Percentiles rank a stretch among this genome's conserved stretches.
phyloP scores from a whole-genome alignment of 2,888 invertebrate genomes.

The Dryococelus australis region DNA sequence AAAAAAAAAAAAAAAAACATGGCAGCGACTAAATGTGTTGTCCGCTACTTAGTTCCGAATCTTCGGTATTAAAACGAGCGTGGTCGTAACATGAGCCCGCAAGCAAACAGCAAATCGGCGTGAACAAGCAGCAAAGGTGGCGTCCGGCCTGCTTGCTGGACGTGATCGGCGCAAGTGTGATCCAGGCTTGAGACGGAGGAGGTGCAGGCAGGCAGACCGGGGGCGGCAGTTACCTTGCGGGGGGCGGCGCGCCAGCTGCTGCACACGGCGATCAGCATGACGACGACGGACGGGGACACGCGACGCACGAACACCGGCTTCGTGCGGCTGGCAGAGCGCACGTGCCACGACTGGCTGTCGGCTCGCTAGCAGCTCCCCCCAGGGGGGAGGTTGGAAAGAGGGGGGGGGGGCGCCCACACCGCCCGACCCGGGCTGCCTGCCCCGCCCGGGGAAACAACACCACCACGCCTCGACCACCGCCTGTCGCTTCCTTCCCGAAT shows the following conservation, averaged over 20 bases:
- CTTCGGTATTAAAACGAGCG: too few relatives aligned
- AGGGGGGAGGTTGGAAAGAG: neutral
- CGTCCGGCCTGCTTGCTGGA: too few relatives aligned
- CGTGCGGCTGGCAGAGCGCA: neutral
- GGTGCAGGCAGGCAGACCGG: too few relatives aligned
- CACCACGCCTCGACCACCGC: neutral
- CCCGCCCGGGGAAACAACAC: neutral
- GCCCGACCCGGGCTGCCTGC: neutral
- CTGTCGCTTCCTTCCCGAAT: neutral
- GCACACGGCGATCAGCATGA: neutral
- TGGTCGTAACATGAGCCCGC: too few relatives aligned
- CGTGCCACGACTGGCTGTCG: neutral
- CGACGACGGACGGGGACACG: neutral
- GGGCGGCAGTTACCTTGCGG: neutral
- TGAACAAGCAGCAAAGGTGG: too few relatives aligned
- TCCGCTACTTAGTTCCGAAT: too few relatives aligned
- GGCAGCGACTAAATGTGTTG: too few relatives aligned
- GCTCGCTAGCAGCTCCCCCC: neutral
- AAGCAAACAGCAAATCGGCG: too few relatives aligned
- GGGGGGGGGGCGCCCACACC: neutral
- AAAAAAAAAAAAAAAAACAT: too few relatives aligned
- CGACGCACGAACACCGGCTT: neutral
- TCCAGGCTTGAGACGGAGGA: too few relatives aligned
- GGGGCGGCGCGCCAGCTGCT: neutral
- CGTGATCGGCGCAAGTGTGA: too few relatives aligned